Evolutionary conservation across 2,113 vertebrate genomes (phyloP).

Genomic region (Rhinolophus sinicus): DNA sequence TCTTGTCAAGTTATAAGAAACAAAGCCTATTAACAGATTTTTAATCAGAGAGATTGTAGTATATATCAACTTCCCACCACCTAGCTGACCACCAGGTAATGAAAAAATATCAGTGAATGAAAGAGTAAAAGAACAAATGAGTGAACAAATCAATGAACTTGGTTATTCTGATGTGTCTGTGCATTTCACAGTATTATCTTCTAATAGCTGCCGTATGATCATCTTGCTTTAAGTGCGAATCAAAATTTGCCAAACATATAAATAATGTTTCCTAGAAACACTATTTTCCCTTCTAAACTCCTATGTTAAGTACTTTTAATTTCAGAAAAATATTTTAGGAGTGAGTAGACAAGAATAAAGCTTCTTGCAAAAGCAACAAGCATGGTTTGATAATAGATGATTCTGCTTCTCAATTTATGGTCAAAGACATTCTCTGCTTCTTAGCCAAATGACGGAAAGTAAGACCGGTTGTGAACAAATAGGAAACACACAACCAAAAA

Average conservation of each 20-base stretch:
- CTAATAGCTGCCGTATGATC: background rate
- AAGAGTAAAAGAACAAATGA: constrained; percentile 31
- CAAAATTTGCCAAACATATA: constrained; percentile 38
- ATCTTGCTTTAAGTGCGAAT: background rate
- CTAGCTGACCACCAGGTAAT: background rate
- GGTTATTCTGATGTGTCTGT: background rate
- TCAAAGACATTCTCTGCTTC: constrained; percentile 51
- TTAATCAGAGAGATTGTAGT: background rate
- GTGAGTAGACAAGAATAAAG: constrained; percentile 2
- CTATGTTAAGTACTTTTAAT: constrained; percentile 25
- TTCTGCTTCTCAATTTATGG: constrained; percentile 14
- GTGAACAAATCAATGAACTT: background rate
- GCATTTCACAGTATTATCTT: background rate
- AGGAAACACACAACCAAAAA: constrained; percentile 23
- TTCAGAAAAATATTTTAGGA: constrained; percentile 49
- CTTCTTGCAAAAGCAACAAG: constrained; percentile 47
- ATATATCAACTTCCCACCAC: constrained; percentile 4
- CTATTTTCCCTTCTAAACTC: constrained; percentile 25
- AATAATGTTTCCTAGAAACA: constrained; percentile 45
- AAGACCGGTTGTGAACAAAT: constrained; percentile 19
- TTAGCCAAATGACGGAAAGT: constrained; percentile 29
- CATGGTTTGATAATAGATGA: constrained; percentile 53
- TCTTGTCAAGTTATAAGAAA: background rate
- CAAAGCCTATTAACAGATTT: background rate
- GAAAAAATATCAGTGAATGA: constrained; percentile 33